A percentile compares a stretch with the other conserved stretches of the same genome.
Evolutionary conservation across 2,888 invertebrate genomes (phyloP).

Genomic region (Parnassius orleans): DNA sequence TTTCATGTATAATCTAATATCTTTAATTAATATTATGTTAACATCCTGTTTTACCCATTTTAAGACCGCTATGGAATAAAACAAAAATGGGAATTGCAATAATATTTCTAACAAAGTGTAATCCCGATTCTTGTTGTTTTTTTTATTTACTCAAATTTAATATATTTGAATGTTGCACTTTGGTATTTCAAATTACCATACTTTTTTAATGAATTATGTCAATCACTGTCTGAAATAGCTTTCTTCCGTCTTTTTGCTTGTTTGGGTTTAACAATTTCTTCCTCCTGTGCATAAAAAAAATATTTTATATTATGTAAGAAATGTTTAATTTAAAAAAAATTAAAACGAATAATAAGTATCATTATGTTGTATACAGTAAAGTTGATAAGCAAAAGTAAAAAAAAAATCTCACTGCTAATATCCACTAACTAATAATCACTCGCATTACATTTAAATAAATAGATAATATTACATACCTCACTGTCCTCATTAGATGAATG

Average conservation of each 20-base stretch:
- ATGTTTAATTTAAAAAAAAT: too few relatives aligned
- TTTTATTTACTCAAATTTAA: slow-evolving; percentile 52
- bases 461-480: slow-evolving; percentile 71
- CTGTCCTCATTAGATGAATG: slow-evolving; percentile 90
- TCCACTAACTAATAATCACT: too few relatives aligned
- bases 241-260: slow-evolving; percentile 96
- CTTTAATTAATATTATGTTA: neutral
- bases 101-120: neutral
- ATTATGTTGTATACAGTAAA: too few relatives aligned
- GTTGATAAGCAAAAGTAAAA: too few relatives aligned
- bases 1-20: slow-evolving; percentile 5
- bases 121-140: neutral
- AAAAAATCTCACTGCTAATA: too few relatives aligned
- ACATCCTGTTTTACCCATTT: neutral
- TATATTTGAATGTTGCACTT: slow-evolving; percentile 79
- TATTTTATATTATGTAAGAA: neutral
- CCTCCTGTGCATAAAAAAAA: slow-evolving; percentile 82
- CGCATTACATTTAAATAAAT: too few relatives aligned
- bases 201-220: slow-evolving; percentile 80
- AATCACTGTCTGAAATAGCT: slow-evolving; percentile 96
- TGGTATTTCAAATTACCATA: slow-evolving; percentile 73
- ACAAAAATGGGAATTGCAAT: too few relatives aligned
- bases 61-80: neutral
- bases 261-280: slow-evolving; percentile 94
- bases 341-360: too few relatives aligned